Conservation (phyloP, 2,113 vertebrate genomes). For the Panthera leo region DNA sequence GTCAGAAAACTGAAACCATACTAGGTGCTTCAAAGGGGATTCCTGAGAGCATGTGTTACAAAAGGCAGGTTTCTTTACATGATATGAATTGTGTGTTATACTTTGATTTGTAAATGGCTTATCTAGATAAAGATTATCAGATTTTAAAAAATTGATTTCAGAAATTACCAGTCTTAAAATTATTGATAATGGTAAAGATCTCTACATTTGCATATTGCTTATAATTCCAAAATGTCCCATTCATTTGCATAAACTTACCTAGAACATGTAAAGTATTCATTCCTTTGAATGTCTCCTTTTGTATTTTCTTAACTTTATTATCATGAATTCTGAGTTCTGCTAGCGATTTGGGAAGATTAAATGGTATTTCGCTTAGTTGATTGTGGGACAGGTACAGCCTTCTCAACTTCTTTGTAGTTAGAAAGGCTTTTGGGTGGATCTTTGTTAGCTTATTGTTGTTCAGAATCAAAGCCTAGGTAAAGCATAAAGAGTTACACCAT, state of each 20-base stretch:
- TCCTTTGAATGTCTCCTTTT: constrained; percentile 93
- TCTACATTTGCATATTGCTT: constrained; percentile 1
- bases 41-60: not conserved
- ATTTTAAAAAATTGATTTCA: constrained; percentile 10
- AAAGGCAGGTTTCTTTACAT: constrained; percentile 1
- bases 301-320: constrained; percentile 94
- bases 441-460: constrained; percentile 96
- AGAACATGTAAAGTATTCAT: constrained; percentile 95
- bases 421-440: constrained; percentile 96
- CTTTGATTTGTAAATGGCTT: constrained; percentile 40
- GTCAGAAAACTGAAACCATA: not conserved
- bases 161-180: constrained; percentile 5
- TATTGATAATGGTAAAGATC: not conserved
- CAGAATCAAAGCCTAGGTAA: constrained; percentile 92
- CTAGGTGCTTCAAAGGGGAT: not conserved
- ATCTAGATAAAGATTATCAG: not conserved
- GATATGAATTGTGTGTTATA: not conserved
- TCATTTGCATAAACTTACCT: constrained; percentile 85
- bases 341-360: constrained; percentile 92
- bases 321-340: constrained; percentile 96
- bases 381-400: constrained; percentile 97
- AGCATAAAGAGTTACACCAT: not conserved
- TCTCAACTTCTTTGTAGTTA: constrained; percentile 89
- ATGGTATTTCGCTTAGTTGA: constrained; percentile 92
- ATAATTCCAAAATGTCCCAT: constrained; percentile 38